Conservation (phyloP, 2,113 vertebrate genomes). For the Phylloscopus trochilus region DNA sequence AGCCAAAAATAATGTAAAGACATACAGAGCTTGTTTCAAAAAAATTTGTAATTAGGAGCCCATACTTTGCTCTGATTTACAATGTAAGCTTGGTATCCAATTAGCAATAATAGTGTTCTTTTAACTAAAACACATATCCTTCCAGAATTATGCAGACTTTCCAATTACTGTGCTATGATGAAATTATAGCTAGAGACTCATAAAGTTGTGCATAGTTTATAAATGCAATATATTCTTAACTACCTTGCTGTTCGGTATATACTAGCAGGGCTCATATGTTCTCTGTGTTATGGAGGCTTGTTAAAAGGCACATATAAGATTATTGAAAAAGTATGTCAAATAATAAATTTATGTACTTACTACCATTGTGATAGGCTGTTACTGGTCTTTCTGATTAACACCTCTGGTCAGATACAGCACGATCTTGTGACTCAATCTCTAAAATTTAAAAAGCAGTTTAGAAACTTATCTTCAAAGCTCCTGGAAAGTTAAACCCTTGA, state of each 20-base stretch:
- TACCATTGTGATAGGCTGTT: slow-evolving; percentile 42
- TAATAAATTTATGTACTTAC: slow-evolving; percentile 52
- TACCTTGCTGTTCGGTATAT: slow-evolving; percentile 42
- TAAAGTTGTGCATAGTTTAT: slow-evolving; percentile 71
- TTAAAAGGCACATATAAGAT: slow-evolving; percentile 64
- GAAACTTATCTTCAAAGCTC: not conserved
- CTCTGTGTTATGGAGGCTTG: slow-evolving; percentile 48
- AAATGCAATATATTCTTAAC: slow-evolving; percentile 74
- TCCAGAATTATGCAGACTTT: slow-evolving; percentile 83
- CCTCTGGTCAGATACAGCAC: not conserved
- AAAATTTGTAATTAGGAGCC: slow-evolving; percentile 71
- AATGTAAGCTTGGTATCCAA: slow-evolving; percentile 71
- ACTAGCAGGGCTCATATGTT: slow-evolving; percentile 61
- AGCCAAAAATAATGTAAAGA: slow-evolving; percentile 80
- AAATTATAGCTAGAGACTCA: slow-evolving; percentile 75
- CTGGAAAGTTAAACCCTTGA: not conserved
- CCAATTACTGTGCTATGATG: slow-evolving; percentile 75
- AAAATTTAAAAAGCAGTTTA: not conserved
- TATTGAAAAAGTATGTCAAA: slow-evolving; percentile 61
- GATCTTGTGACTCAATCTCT: not conserved
- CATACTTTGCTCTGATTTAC: slow-evolving; percentile 74
- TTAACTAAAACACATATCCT: slow-evolving; percentile 71
- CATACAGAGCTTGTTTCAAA: slow-evolving; percentile 73
- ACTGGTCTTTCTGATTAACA: slow-evolving; percentile 20
- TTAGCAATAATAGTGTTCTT: slow-evolving; percentile 78